phyloP scores from a whole-genome alignment of 2,888 invertebrate genomes.

The Phanerotoma sp. region DNA sequence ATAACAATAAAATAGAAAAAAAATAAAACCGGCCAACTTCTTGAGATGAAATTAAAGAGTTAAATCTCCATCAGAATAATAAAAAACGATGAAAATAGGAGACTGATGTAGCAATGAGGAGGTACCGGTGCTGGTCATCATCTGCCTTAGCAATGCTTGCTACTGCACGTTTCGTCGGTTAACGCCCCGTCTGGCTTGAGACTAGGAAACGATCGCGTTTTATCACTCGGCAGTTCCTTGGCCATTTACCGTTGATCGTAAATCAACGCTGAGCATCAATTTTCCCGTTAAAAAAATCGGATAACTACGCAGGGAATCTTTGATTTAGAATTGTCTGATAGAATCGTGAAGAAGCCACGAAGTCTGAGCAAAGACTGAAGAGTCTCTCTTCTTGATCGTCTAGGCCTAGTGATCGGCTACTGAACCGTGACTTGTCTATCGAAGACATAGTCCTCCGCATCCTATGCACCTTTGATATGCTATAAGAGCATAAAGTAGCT shows the following conservation, averaged over 20 bases:
- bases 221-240: constrained; percentile 12
- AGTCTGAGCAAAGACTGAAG: too few species aligned
- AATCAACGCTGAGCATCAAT: constrained; percentile 19
- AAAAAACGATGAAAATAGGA: too few species aligned
- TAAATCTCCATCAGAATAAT: too few species aligned
- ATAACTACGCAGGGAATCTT: neutral
- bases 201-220: constrained; percentile 12
- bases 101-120: too few species aligned
- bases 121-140: constrained; percentile 13
- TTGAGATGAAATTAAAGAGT: too few species aligned
- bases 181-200: constrained; percentile 11
- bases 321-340: neutral
- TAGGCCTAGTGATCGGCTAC: neutral
- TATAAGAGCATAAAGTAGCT: constrained; percentile 11
- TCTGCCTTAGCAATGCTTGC: constrained; percentile 2
- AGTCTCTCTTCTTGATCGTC: too few species aligned
- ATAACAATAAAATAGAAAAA: too few species aligned
- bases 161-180: constrained; percentile 18
- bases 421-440: neutral
- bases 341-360: neutral
- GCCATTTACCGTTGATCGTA: constrained; percentile 16
- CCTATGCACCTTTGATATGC: neutral
- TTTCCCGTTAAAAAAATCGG: constrained; percentile 7
- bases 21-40: too few species aligned
- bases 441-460: neutral